phyloP scores from a whole-genome alignment of 2,113 vertebrate species.

The Stictonetta naevosa region DNA sequence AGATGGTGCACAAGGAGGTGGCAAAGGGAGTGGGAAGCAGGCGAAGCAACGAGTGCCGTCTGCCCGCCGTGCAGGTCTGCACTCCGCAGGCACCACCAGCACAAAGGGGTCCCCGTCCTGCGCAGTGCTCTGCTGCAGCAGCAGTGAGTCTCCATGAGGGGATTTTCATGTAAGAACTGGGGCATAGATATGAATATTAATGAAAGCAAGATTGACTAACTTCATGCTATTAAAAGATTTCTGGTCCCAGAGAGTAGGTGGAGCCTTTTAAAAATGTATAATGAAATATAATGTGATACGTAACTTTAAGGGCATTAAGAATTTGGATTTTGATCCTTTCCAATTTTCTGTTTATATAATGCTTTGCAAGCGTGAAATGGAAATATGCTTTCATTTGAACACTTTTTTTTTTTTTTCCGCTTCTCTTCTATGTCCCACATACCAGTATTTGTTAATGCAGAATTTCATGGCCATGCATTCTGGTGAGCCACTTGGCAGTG shows the following conservation, averaged over 20 bases:
- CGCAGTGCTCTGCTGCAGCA: not conserved
- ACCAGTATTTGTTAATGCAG: not conserved
- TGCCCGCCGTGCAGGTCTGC: not conserved
- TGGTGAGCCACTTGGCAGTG: not conserved
- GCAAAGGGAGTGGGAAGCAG: not conserved
- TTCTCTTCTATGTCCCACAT: not conserved
- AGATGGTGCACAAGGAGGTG: not conserved
- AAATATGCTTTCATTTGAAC: not conserved
- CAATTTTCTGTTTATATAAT: not conserved
- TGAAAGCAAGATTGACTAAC: constrained; percentile 60
- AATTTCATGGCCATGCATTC: not conserved
- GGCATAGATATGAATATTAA: constrained; percentile 65
- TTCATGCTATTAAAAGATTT: constrained; percentile 63
- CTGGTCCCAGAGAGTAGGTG: constrained; percentile 29
- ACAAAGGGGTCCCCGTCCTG: not conserved
- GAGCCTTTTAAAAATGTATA: constrained; percentile 23
- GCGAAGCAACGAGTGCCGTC: not conserved
- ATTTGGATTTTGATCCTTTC: not conserved
- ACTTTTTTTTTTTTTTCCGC: not conserved
- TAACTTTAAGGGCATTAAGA: not conserved
- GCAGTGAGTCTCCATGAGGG: not conserved
- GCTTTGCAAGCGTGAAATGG: not conserved
- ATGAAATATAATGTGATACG: constrained; percentile 12
- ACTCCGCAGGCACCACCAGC: not conserved
- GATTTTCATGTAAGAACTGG: constrained; percentile 49